A percentile compares a stretch with the other conserved stretches of the same genome.
phyloP scores from a whole-genome alignment of 2,888 invertebrate species.

The Fragum fragum region DNA sequence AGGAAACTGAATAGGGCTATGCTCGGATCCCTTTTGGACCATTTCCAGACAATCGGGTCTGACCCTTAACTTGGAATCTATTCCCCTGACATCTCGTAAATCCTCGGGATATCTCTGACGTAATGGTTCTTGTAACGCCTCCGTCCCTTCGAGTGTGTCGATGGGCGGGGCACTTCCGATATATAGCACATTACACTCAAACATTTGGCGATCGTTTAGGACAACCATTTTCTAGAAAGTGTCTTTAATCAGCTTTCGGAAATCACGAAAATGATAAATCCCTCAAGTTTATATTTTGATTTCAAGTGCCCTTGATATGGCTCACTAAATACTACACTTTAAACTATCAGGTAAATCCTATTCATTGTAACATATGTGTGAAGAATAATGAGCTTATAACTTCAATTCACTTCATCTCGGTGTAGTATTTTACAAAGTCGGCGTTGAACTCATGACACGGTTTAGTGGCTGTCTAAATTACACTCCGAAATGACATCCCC shows the following conservation, averaged over 20 bases:
- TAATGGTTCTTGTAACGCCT: slow-evolving; percentile 83
- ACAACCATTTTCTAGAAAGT: slow-evolving; percentile 1
- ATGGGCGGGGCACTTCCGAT: slow-evolving; percentile 85
- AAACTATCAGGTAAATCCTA: background rate
- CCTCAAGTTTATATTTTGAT: background rate
- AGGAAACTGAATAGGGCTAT: slow-evolving; percentile 81
- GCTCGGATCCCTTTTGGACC: slow-evolving; percentile 92
- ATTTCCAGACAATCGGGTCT: slow-evolving; percentile 97
- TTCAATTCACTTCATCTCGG: slow-evolving; percentile 19
- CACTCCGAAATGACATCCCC: background rate
- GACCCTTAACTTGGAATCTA: slow-evolving; percentile 95
- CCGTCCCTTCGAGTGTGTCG: slow-evolving; percentile 81
- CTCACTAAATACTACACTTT: no score
- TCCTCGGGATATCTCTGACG: slow-evolving; percentile 77
- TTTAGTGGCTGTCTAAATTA: slow-evolving; percentile 1
- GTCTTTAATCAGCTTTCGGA: background rate
- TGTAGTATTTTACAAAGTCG: background rate
- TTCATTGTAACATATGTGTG: slow-evolving; percentile 10
- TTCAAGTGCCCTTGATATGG: background rate
- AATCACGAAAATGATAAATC: background rate
- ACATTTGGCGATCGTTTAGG: slow-evolving; percentile 10
- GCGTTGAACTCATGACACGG: slow-evolving; percentile 13
- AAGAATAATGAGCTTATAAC: slow-evolving; percentile 11
- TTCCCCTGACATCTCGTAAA: slow-evolving; percentile 78
- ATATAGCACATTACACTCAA: slow-evolving; percentile 78